Conservation (phyloP, 2,888 invertebrate genomes). For the Noctua janthe region DNA sequence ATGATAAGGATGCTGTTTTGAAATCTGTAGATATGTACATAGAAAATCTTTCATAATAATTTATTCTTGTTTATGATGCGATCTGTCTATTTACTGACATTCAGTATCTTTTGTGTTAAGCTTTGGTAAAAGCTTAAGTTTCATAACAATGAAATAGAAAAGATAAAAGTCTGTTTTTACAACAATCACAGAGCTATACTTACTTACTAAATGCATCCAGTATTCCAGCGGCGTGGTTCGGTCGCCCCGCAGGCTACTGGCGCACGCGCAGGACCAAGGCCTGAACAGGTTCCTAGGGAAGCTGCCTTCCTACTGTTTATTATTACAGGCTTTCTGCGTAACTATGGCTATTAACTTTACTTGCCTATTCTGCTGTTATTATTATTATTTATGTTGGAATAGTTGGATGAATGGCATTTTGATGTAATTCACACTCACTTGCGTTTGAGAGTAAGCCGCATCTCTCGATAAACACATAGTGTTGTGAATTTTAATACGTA, state of each 20-base stretch:
- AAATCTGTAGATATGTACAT: neutral
- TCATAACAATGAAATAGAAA: neutral
- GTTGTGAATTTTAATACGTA: neutral
- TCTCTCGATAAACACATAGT: neutral
- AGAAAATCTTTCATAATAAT: neutral
- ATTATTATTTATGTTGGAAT: constrained; percentile 20
- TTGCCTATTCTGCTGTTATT: constrained; percentile 14
- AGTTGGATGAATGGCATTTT: constrained; percentile 6
- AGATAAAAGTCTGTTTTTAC: neutral
- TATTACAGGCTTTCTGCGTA: constrained; percentile 8
- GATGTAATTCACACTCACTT: neutral
- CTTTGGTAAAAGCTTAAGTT: too few relatives aligned
- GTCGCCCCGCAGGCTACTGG: constrained; percentile 52
- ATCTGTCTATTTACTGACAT: too few relatives aligned
- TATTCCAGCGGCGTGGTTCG: constrained; percentile 1
- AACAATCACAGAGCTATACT: neutral
- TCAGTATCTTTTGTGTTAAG: too few relatives aligned
- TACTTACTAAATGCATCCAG: neutral
- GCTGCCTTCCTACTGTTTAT: constrained; percentile 27
- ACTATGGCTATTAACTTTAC: constrained; percentile 14
- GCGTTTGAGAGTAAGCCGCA: neutral
- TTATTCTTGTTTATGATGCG: too few relatives aligned
- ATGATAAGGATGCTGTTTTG: neutral
- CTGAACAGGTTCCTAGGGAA: constrained; percentile 49
- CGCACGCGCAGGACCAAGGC: constrained; percentile 26